Evolutionary conservation across 2,113 vertebrate species (phyloP), one percentile per base, ranked within the genome.

Genomic region (rat (Rattus norvegicus)): DNA sequence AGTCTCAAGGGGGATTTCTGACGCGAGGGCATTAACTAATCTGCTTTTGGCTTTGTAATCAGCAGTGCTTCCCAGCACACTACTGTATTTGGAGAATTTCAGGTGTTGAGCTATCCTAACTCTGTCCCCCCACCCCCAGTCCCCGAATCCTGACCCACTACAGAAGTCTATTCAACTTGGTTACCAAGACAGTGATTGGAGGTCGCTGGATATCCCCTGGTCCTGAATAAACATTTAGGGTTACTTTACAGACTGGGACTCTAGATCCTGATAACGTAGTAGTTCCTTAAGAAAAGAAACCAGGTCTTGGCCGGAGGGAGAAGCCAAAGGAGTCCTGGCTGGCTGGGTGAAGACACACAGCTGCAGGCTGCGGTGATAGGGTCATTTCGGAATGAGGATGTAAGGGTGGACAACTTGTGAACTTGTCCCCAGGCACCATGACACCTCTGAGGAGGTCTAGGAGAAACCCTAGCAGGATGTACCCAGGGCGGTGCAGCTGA

Each of bases 21-120:
- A 61, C 80, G 70, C 72, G 65, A 56, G 22, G 36, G 91, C 72
- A 61, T 88, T 85, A 96, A 85, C 54, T 84, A 88, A 93, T 54
- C 33, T 39, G 19, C n/a, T 88, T 10, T 54, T 92, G 79, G 59
- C 30, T 86, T 20, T 88, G 43, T 49, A 65, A 76, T 70, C 49
- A 79, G 43, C 63, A 81, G 30, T 73, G 2, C 52, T 52, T 92
- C 79, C 73, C 59, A 73, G 36, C n/a, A 75, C 9, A 30, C 1
- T 12, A n/a, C 26, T 61, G 2, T 14, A 65, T 49, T 20, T 63
- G 65, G 30, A 28, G n/a, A 24, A 26, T 22, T 77, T n/a, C 59
- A 67, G 72, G 61, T n/a, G 49, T 13, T 9, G 22, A 56, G 61
- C 30, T 69, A 36, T 49, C 30, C 3, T 63, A 69, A 7, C 20